Evolutionary conservation across 2,797 vertebrate genomes (phyloP), one percentile per base, ranked within the genome.

Genomic region (Gymnothorax reevesii): DNA sequence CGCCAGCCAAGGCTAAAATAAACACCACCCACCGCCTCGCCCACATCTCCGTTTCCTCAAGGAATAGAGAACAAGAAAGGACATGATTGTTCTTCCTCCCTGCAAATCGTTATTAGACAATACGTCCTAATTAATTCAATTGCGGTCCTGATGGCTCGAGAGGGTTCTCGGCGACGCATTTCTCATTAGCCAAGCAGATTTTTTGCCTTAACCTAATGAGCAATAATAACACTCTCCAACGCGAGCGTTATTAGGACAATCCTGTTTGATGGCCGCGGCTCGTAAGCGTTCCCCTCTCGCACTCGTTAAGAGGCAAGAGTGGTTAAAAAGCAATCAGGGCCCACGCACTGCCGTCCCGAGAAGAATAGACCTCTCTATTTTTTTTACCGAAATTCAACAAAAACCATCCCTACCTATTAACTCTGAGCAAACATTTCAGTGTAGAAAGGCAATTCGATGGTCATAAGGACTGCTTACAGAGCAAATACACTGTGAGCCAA

Each of bases 71-170:
- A 89, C 84, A 90, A 33, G 87, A 90, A 83, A 88, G 87, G 20
- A 85, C 86, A 92, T 89, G 91, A 94, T 93, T 90, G 86, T 84
- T 88, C 85, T 42, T 60, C 85, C 88, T 87, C 91, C 93, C 90
- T 92, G 33, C 89, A 90, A 91, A 88, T 89, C 91, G 91, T 94
- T 94, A 95, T 94, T 93, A 92, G 91, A 89, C 91, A 92, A 94
- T 91, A 92, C 90, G 92, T 91, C 92, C 80, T 90, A 92, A 94
- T 95, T 95, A 95, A 95, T 92, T 91, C 90, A 95, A 95, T 90
- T 90, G 93, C 89, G 89, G 91, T 91, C 89, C 90, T 92, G 91
- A 91, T 90, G 82, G 91, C 90, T 94, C 89, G 89, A 91, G 80
- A 87, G 87, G 87, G 90, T 92, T 92, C 89, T 92, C 91, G 88